Base-by-base conservation (phyloP, 2,888 invertebrate genomes). In the Labia minor region DNA sequence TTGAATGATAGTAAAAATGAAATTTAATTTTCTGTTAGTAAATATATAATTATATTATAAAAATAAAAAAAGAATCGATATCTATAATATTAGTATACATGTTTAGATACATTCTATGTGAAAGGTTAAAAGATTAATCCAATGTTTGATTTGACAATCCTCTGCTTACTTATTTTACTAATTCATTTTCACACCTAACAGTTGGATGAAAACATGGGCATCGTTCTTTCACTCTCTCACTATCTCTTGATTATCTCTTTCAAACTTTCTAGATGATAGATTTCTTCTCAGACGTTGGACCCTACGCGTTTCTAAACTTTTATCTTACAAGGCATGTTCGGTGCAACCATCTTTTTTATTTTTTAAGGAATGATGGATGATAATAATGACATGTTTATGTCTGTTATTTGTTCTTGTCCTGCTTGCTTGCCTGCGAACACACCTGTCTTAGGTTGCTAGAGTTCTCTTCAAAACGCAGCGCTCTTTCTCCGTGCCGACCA, bases 381-480 rank as follows among this genome's bases (percentile, higher is more conserved):
- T 68, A 62, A 65, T 49, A 16, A 49, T 49, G 49, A 49, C 16
- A 49, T 49, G 49, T 49, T 49, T 49, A 26, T 69, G 64, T 69
- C 66, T 71, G 66, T 26, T 26, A 70, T 70, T 68, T 72, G 69
- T 67, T 71, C 68, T 70, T 69, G 66, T 71, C 68, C 68, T 68
- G 68, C 67, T 63, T 65, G 26, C 61, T 61, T 66, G 67, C 67
- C 62, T 65, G 67, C 68, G 67, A 69, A 69, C n/a, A n/a, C 70
- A 76, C 76, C 62, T 74, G 74, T 69, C 73, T 73, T 74, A 82
- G 82, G 79, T 83, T 77, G 85, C 86, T 80, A 83, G 87, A 82
- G 87, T 90, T 83, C 86, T 89, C 81, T 92, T 92, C 81, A 92
- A 92, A 83, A 92, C 92, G 73, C 92, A 92, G 82, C 85, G 94